phyloP scores from a whole-genome alignment of 1,140 invertebrate genomes.

The Asbolus verrucosus region DNA sequence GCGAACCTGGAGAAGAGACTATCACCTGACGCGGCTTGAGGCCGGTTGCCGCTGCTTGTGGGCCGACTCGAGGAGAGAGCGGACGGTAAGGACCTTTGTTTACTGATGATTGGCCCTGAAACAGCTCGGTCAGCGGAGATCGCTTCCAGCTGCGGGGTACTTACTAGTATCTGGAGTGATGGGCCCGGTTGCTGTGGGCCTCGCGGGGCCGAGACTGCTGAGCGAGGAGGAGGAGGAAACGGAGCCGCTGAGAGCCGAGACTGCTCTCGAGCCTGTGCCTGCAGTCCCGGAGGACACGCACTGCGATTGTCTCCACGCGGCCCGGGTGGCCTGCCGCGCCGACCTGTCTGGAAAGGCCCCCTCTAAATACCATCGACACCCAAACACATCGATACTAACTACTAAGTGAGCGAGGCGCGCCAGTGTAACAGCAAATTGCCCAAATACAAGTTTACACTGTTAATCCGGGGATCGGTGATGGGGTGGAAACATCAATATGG shows the following conservation, averaged over 20 bases:
- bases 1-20: constrained; percentile 79
- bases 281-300: constrained; percentile 76
- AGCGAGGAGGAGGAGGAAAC: constrained; percentile 77
- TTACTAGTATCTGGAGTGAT: constrained; percentile 78
- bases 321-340: constrained; percentile 79
- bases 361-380: constrained; percentile 66
- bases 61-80: constrained; percentile 70
- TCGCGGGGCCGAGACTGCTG: constrained; percentile 72
- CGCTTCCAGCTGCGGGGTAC: constrained; percentile 46
- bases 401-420: constrained; percentile 20
- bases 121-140: not conserved
- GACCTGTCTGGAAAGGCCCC: constrained; percentile 79
- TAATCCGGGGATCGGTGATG: too few relatives aligned
- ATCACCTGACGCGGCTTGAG: constrained; percentile 74
- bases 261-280: constrained; percentile 69
- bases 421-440: not conserved
- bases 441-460: not conserved
- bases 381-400: constrained; percentile 58
- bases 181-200: constrained; percentile 72
- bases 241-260: constrained; percentile 75
- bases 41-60: constrained; percentile 52
- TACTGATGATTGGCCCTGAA: constrained; percentile 75
- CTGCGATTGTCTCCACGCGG: constrained; percentile 82
- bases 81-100: constrained; percentile 74
- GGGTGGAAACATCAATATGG: not conserved